Evolutionary conservation across 2,888 invertebrate species (phyloP), one percentile per base, ranked within the genome.

Genomic region (Adela reaumurella): DNA sequence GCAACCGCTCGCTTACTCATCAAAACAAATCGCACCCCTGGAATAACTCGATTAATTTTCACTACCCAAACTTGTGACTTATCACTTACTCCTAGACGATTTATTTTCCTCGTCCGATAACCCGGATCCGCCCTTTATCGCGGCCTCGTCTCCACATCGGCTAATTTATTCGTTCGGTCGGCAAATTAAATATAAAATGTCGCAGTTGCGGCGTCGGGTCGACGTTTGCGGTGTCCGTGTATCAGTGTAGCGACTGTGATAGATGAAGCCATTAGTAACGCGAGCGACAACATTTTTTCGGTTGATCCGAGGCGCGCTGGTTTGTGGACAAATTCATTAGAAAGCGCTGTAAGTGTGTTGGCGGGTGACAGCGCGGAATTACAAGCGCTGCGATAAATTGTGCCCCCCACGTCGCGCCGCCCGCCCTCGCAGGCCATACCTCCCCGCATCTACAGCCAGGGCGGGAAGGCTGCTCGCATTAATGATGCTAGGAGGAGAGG

Each of bases 271-370:
- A 78, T 78, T 77, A 77, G 78, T 74, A 77, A 77, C 70, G 74
- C 71, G 76, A 77, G 76, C 72, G 70, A 68, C 71, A 74, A 70
- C 14, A 10, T 76, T 78, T 77, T 77, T 77, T 77, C 68, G 76
- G 77, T 76, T 74, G 70, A 74, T 77, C 74, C 74, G 71, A 62
- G 69, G 70, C 66, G 68, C 68, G 67, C 67, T 67, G 63, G 68
- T 67, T 73, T 70, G 74, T 72, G 74, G 77, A 78, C 77, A 74
- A 79, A 77, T 79, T 78, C 76, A 79, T 79, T 79, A 79, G 76
- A 74, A 77, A 77, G 69, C 65, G 73, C 70, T 77, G 73, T 73
- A 73, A 74, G 74, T 74, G 68, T 73, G 71, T 72, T 66, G 67
- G 62, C 60, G 69, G 69, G 66, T 69, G 74, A 70, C 63, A 65